A percentile compares a stretch with the other conserved stretches of the same genome.
These are phyloP conservation scores for Eulemur coronatus DNA, from an alignment of 2,797 vertebrate species.

Conservation along the genomic window DNA sequence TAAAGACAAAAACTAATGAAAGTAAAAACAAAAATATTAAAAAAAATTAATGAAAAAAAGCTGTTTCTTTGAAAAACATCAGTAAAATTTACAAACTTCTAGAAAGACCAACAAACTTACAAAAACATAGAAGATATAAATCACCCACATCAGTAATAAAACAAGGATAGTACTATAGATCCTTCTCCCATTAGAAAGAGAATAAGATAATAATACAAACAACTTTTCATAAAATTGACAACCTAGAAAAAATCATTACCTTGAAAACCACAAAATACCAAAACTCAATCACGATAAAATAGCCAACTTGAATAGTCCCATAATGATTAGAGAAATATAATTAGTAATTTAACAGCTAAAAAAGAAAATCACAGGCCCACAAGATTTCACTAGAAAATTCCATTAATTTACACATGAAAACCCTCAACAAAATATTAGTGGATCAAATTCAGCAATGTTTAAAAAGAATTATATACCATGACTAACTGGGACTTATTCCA, in stretches of 20 bases:
- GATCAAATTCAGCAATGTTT: not conserved
- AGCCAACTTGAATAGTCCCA: not conserved
- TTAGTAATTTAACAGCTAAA: not conserved
- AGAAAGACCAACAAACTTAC: not conserved
- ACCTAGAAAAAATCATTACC: not conserved
- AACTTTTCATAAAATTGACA: not conserved
- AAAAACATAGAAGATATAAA: not conserved
- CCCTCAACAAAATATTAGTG: not conserved
- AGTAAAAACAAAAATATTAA: not conserved
- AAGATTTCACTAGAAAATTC: not conserved
- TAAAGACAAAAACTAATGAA: not conserved
- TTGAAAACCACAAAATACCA: not conserved
- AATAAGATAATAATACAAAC: not conserved
- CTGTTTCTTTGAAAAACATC: not conserved
- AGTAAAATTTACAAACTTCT: not conserved
- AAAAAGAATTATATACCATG: not conserved
- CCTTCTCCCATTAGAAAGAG: not conserved
- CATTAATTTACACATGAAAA: not conserved
- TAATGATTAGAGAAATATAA: not conserved
- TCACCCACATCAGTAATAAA: not conserved
- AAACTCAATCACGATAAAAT: not conserved
- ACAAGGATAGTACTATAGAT: not conserved
- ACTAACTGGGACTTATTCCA: not conserved
- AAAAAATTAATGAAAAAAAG: not conserved
- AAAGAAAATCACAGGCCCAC: not conserved